Base-by-base conservation (phyloP, 2,797 vertebrate genomes). In the Pipistrellus pygmaeus region DNA sequence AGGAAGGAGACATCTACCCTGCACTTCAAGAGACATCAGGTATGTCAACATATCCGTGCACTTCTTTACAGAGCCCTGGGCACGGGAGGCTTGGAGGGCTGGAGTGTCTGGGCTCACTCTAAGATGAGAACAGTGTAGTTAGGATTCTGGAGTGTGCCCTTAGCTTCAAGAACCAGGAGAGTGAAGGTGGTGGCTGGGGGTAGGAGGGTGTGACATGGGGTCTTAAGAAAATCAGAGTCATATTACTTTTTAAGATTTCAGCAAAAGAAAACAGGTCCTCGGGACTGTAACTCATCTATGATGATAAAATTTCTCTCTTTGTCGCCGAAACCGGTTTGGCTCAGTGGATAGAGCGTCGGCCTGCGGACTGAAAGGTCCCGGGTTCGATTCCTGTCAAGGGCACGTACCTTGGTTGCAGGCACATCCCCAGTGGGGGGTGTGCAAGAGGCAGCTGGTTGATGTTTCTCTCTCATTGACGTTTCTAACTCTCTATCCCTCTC, bases 211-310 rank as follows among this genome's bases (percentile, higher is more conserved):
- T 32, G 60, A 18, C 25, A 9, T 20, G 46, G 18, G 27, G 9
- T 53, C 38, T 3, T 8, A 85, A 87, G 81, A 92, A 88, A 71
- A 85, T 44, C 68, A 88, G 27, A 86, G 17, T 41, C 27, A 75
- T 53, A 12, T 60, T 76, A 46, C 75, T 72, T 38, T 84, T 38
- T 84, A 86, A 69, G 48, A 91, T 85, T 95, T 85, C 35, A 32
- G 20, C 21, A 41, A n/a, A 71, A 85, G 27, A 85, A 85, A 77
- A 14, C 6, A 66, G 57, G 53, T 68, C 73, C 21, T 66, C n/a
- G 32, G 46, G 32, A 81, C 15, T 76, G 32, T 10, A 82, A 83
- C 55, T 66, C 17, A 69, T n/a, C 38, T 76, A 27, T 35, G 73
- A 32, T 0, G 17, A 32, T 44, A 78, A 88, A 88, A 91, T 55